Evolutionary conservation across 1,140 invertebrate species (phyloP).

Genomic region (Sinella curviseta): DNA sequence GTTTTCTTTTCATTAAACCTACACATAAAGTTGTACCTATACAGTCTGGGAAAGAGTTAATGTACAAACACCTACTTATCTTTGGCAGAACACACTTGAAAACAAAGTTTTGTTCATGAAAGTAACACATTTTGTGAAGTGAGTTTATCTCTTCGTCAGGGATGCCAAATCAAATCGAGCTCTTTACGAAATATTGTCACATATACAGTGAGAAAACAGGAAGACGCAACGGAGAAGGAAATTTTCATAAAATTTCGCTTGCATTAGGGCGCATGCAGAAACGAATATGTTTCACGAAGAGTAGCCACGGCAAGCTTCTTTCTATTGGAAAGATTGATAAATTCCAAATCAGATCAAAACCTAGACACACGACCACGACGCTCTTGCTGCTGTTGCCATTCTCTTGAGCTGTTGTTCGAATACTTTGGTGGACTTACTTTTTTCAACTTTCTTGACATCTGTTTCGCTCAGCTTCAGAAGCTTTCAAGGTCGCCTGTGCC

Average conservation of each 20-base stretch:
- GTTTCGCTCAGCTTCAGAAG: too few relatives aligned
- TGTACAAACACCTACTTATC: too few relatives aligned
- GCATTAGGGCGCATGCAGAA: background rate
- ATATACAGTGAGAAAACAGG: background rate
- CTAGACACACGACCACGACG: too few relatives aligned
- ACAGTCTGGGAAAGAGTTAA: too few relatives aligned
- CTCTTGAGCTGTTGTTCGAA: background rate
- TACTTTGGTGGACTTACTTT: background rate
- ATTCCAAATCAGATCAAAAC: too few relatives aligned
- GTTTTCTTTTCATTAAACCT: too few relatives aligned
- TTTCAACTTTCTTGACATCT: background rate
- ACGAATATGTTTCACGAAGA: background rate
- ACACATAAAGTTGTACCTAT: too few relatives aligned
- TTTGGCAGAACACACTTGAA: background rate
- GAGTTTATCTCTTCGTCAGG: background rate
- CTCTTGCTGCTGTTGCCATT: too few relatives aligned
- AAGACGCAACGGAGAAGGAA: background rate
- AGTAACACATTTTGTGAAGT: too few relatives aligned
- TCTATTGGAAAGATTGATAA: too few relatives aligned
- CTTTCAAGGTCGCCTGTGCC: background rate
- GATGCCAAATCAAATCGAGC: background rate
- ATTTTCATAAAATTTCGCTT: background rate
- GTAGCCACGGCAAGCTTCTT: background rate
- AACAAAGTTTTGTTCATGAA: too few relatives aligned
- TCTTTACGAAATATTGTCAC: background rate